Base-by-base conservation (phyloP, 2,888 invertebrate genomes). In the Aspidapion aeneum region DNA sequence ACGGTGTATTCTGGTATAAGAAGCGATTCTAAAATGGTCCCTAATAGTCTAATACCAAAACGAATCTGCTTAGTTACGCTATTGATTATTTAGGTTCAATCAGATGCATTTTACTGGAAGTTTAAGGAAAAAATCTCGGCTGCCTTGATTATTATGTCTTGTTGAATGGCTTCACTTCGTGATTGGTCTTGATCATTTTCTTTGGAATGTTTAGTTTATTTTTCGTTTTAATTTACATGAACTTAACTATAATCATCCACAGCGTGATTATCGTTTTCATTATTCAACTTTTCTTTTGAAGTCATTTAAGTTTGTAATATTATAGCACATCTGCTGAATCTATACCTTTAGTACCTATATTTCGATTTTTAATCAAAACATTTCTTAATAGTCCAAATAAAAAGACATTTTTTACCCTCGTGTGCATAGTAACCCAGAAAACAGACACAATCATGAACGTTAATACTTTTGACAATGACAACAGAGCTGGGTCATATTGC, bases 1-100 rank as follows among this genome's bases (percentile, higher is more conserved):
- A n/a, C n/a, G n/a, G n/a, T n/a, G n/a, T n/a, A n/a, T n/a, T n/a
- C n/a, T n/a, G n/a, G n/a, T n/a, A n/a, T n/a, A n/a, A n/a, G n/a
- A n/a, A 35, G 35, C 35, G 12, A 35, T 3, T 35, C 35, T 35
- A 7, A 35, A 35, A 35, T 35, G 35, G 35, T 35, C 35, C 35
- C 35, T 35, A 35, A 35, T 35, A 35, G 35, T 35, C 35, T 35
- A 35, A 35, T 35, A 59, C 63, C 63, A 58, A 7, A 51, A 20
- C 63, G 58, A 63, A 62, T 50, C 7, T 17, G 19, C 21, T 63
- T 63, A 21, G 62, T 63, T 59, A 63, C 58, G 59, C 48, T 58
- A 21, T 56, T 48, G 63, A 22, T 35, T 58, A 58, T 48, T 62
- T 58, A 62, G 5, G 35, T 35, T 35, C 35, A 35, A 35, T 35